These are phyloP conservation scores for Orthonevra nobilis DNA, from an alignment of 2,888 invertebrate species.

Conservation along the genomic window DNA sequence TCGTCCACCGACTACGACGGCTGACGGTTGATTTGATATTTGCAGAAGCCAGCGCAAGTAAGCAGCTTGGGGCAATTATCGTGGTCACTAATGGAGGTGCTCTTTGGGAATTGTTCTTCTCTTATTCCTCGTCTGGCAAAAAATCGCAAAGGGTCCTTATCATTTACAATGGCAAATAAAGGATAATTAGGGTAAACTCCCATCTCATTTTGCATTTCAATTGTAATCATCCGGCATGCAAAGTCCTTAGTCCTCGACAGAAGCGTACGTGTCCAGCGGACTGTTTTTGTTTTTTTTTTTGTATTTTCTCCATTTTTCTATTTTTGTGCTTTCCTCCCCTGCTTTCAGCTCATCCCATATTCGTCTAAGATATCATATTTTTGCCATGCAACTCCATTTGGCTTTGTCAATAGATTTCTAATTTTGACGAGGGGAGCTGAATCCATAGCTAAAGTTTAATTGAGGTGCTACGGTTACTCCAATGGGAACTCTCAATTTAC, in stretches of 20 bases:
- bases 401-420: constrained; percentile 41
- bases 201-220: constrained; percentile 63
- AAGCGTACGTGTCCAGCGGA: constrained; percentile 55
- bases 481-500: constrained; percentile 52
- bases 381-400: background rate
- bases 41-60: constrained; percentile 70
- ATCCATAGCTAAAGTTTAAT: constrained; percentile 35
- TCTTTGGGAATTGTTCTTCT: constrained; percentile 71
- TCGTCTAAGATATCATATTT: constrained; percentile 29
- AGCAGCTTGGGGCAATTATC: constrained; percentile 72
- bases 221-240: constrained; percentile 42
- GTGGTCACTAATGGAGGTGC: constrained; percentile 73
- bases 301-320: background rate
- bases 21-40: constrained; percentile 70
- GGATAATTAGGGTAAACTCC: constrained; percentile 72
- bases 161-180: constrained; percentile 72
- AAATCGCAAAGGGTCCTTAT: constrained; percentile 68
- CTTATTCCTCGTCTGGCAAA: constrained; percentile 56
- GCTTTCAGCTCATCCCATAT: constrained; percentile 21
- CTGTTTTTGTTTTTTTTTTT: constrained; percentile 19
- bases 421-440: constrained; percentile 40
- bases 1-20: constrained; percentile 1
- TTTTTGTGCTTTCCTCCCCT: background rate
- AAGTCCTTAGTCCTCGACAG: background rate
- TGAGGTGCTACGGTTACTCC: constrained; percentile 62